phyloP scores from a whole-genome alignment of 2,797 vertebrate species.

The Acanthurus leucopareius region DNA sequence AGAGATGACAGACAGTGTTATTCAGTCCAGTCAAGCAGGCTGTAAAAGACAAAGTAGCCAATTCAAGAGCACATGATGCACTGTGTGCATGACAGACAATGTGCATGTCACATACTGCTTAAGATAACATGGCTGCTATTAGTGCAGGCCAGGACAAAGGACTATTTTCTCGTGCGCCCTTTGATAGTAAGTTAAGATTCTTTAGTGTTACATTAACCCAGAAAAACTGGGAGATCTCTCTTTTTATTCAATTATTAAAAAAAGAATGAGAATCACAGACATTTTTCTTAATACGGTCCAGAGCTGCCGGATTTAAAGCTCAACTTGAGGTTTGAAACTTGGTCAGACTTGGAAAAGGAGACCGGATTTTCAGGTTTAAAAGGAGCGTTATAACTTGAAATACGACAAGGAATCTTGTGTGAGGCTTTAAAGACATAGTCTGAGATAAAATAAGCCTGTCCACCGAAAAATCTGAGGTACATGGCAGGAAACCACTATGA shows the following conservation, averaged over 20 bases:
- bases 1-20: not conserved
- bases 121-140: conserved; percentile 12
- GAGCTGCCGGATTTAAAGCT: not conserved
- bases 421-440: not conserved
- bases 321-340: not conserved
- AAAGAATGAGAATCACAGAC: not conserved
- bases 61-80: conserved; percentile 45
- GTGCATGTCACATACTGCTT: not conserved
- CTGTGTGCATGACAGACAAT: not conserved
- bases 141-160: not conserved
- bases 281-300: not conserved
- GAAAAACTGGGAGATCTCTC: not conserved
- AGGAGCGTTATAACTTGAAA: not conserved
- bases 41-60: conserved; percentile 25
- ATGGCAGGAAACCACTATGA: not conserved
- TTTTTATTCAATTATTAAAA: no score
- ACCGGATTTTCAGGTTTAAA: conserved; percentile 38
- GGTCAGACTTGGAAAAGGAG: not conserved
- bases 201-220: not conserved
- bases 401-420: conserved; percentile 6
- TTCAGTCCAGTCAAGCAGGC: not conserved
- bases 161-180: not conserved
- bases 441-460: not conserved
- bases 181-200: not conserved
- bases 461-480: not conserved